Conservation (phyloP, 1,140 invertebrate species). For the Helicoverpa armigera region DNA sequence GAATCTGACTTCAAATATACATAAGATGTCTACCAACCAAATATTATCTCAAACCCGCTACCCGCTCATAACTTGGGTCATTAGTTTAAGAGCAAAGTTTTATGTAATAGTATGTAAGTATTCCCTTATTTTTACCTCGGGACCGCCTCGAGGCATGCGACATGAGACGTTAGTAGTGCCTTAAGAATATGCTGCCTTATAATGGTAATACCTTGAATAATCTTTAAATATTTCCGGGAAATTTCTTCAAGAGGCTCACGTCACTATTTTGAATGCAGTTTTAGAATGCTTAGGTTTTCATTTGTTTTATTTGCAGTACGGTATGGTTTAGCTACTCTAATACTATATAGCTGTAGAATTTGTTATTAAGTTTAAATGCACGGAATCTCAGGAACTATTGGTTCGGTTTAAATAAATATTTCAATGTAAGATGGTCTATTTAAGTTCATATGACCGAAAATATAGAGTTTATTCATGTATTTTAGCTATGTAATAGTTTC, state of each 20-base stretch:
- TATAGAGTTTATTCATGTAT: no score
- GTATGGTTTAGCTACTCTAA: no score
- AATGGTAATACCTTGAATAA: constrained; percentile 31
- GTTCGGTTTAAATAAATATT: no score
- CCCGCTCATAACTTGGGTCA: constrained; percentile 15
- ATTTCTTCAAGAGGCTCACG: not conserved
- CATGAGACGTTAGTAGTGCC: constrained; percentile 9
- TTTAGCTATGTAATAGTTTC: no score
- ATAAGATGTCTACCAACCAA: no score
- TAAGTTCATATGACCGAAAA: no score
- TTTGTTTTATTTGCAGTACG: no score
- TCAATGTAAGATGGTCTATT: no score
- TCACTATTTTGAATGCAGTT: not conserved
- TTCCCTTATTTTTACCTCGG: constrained; percentile 51
- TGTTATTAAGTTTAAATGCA: no score
- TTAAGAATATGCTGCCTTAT: constrained; percentile 39
- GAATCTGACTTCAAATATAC: no score
- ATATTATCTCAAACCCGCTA: not conserved
- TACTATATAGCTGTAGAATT: no score
- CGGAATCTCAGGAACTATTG: no score
- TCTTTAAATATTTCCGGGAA: constrained; percentile 2
- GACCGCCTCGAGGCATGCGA: constrained; percentile 38
- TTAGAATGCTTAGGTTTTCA: not conserved
- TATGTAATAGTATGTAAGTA: constrained; percentile 45
- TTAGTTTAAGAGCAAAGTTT: constrained; percentile 43